Base-by-base conservation (phyloP, 2,797 vertebrate species). In the Gymnothorax javanicus region DNA sequence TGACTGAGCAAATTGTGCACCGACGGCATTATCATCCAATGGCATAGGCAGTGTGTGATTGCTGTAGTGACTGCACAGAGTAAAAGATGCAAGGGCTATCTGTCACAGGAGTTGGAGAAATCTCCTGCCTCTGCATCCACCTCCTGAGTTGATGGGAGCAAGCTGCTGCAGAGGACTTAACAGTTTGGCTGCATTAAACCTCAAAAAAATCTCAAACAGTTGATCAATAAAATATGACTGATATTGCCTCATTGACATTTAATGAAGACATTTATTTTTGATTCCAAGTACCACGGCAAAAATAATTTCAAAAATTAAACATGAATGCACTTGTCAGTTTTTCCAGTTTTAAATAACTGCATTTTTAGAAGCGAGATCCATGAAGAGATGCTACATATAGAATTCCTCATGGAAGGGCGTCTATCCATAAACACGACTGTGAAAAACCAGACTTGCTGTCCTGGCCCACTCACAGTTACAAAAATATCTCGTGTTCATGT, bases 371-470 rank as follows among this genome's bases (percentile, higher is more conserved):
- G 43, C 43, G 11, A 33, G 71, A 13, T 75, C 50, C 23, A 20
- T 54, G 50, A 20, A 54, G 43, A 43, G 25, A 2, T 8, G 9
- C 33, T 33, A 75, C 75, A 79, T 79, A 20, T 54, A 20, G 13
- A 52, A 20, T 79, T 52, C 50, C 73, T 43, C 73, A 81, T 12
- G 52, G 77, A 81, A 89, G 93, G 67, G n/a, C 15, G 92, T 94
- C 94, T 96, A 94, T 95, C 95, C 94, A 94, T 92, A 92, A 94
- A 94, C 92, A 92, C 88, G 92, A 90, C 92, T 91, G 87, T 94
- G 94, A 93, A 95, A 96, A 95, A 94, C 89, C 88, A 85, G 93
- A 93, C 93, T 95, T 96, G 94, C 94, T 94, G 93, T 91, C 91
- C 86, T 90, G 92, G 90, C 94, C 91, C 94, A 94, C 88, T 87